Conservation (phyloP, 2,888 invertebrate genomes). For the Amphipyra tragopoginis region DNA sequence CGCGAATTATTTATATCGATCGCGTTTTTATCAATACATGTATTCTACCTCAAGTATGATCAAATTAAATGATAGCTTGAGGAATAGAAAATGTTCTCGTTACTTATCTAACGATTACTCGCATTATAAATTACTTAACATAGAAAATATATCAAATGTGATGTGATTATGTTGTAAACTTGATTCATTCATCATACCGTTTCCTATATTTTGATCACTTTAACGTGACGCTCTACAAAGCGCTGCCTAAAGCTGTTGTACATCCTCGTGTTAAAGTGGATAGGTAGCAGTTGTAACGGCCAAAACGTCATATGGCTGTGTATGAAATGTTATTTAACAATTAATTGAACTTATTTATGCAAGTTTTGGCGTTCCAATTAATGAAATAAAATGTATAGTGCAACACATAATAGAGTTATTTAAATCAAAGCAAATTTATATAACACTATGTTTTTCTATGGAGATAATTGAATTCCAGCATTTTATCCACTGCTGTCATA, state of each 20-base stretch:
- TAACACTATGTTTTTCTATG: conserved; percentile 12
- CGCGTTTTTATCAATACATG: conserved; percentile 37
- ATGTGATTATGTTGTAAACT: conserved; percentile 43
- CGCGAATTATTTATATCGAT: conserved; percentile 32
- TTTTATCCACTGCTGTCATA: conserved; percentile 28
- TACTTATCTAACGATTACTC: conserved; percentile 33
- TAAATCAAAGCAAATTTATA: conserved; percentile 7
- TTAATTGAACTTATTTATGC: conserved; percentile 64
- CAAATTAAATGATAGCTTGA: conserved; percentile 53
- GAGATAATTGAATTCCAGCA: conserved; percentile 21
- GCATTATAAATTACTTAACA: conserved; percentile 48
- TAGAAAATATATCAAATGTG: conserved; percentile 27
- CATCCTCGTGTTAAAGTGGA: conserved; percentile 34
- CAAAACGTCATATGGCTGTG: conserved; percentile 81
- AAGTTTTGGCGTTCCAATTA: conserved; percentile 40
- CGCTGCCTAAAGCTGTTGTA: conserved; percentile 29
- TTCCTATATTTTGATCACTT: conserved; percentile 20
- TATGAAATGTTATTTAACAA: conserved; percentile 55
- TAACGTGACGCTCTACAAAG: conserved; percentile 26
- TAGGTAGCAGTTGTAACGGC: conserved; percentile 66
- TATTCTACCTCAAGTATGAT: conserved; percentile 50
- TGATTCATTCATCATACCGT: conserved; percentile 28
- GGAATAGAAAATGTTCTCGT: conserved; percentile 34
- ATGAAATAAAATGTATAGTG: conserved; percentile 47
- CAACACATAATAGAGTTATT: conserved; percentile 48